A percentile compares a stretch with the other conserved stretches of the same genome.
Conservation (phyloP, 1,140 invertebrate genomes). For the Batillaria attramentaria region DNA sequence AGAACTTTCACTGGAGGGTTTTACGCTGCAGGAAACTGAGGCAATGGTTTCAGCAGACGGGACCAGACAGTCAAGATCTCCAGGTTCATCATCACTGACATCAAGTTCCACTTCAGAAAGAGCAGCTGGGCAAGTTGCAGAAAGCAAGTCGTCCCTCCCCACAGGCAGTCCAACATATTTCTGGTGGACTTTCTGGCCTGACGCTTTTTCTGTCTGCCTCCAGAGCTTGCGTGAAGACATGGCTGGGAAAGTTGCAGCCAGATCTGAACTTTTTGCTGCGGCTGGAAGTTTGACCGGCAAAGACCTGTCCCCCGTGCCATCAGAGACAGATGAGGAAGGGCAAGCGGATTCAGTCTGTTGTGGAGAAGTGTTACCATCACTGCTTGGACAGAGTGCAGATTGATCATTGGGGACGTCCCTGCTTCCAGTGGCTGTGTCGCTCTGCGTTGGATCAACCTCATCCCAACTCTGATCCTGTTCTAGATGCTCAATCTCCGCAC, state of each 20-base stretch:
- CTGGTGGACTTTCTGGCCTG: not conserved
- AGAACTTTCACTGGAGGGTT: not conserved
- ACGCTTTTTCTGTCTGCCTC: not conserved
- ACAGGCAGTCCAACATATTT: conserved; percentile 27
- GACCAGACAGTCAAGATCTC: conserved; percentile 12
- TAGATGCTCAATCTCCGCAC: not conserved
- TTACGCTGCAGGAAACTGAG: conserved; percentile 3
- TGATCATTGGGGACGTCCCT: too few relatives aligned
- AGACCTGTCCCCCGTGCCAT: too few relatives aligned
- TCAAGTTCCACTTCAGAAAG: not conserved
- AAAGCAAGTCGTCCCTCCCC: conserved; percentile 5
- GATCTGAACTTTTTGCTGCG: not conserved
- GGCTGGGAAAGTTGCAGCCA: conserved; percentile 14
- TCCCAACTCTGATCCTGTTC: conserved; percentile 10
- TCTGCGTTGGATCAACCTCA: too few relatives aligned
- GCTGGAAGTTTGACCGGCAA: not conserved
- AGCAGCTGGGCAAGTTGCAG: conserved; percentile 12
- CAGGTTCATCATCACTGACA: conserved; percentile 6
- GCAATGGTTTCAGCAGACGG: conserved; percentile 14
- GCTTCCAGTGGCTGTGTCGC: too few relatives aligned
- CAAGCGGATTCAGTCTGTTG: too few relatives aligned
- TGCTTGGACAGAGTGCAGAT: too few relatives aligned
- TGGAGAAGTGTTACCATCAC: too few relatives aligned
- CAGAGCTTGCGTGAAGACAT: not conserved
- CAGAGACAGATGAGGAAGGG: too few relatives aligned